Evolutionary conservation across 2,888 invertebrate species (phyloP), one percentile per base, ranked within the genome.

Genomic region (Aproaerema taeniolella): DNA sequence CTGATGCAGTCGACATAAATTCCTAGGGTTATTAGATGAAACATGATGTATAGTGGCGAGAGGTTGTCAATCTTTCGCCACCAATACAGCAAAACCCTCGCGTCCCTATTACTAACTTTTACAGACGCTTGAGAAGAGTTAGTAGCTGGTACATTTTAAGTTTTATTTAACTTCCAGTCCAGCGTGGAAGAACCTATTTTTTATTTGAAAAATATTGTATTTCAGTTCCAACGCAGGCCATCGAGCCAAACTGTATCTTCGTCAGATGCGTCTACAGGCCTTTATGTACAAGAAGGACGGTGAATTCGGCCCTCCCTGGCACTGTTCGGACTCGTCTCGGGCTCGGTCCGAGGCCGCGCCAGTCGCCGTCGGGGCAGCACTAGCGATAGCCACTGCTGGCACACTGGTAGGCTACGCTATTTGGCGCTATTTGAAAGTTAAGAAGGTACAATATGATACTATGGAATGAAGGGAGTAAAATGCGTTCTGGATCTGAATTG

Each of bases 391-490:
- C 1, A 94, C 95, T 0, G 88, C 96, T 0, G 88, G 92, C 10
- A 96, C 94, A 0, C 89, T 97, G 13, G 89, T 93, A 2, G 95
- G 94, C 0, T 97, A 97, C 63, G 95, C 95, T 0, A 90, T 94
- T 44, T 95, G 91, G 87, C 91, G 95, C 57, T 95, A 96, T 66
- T 90, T 95, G 68, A 95, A 95, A 74, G 91, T 95, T 33, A 95
- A 95, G 83, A 95, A 95, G 74, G 94, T 96, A 1, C 95, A 96
- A 63, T 96, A 96, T 66, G 95, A 95, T 65, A 95, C 94, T 8
- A 96, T 96, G 95, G 94, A 95, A 78, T 95, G 65, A 71, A 52
- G 44, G 43, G 53, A 52, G 39, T 53, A 49, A 42, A 42, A n/a
- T 42, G 51, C 55, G 56, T 58, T 60, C 50, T 58, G 56, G 50